phyloP scores from a whole-genome alignment of 2,113 vertebrate species.

The Amphiprion ocellaris region DNA sequence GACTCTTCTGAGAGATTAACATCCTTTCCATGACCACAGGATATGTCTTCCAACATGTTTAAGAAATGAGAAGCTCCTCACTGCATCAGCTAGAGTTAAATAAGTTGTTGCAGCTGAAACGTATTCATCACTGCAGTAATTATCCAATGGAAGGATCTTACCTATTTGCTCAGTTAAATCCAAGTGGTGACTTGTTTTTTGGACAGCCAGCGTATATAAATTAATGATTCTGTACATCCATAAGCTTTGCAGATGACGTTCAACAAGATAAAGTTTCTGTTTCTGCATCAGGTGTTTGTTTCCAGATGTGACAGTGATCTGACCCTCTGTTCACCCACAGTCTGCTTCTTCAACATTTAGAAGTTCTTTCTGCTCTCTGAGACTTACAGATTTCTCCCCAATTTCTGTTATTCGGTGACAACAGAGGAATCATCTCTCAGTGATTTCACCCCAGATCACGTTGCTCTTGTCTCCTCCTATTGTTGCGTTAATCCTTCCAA shows the following conservation, averaged over 20 bases:
- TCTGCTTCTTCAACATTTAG: conserved; percentile 49
- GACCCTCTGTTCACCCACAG: conserved; percentile 24
- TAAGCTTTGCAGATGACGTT: conserved; percentile 19
- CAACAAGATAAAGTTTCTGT: conserved; percentile 27
- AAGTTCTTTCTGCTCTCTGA: conserved; percentile 10
- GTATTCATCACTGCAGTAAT: too few relatives aligned
- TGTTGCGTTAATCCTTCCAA: conserved; percentile 43
- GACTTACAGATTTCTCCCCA: conserved; percentile 29
- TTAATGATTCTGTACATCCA: background rate
- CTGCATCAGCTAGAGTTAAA: too few relatives aligned
- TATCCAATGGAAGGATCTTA: too few relatives aligned
- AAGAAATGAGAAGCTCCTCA: too few relatives aligned
- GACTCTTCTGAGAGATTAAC: too few relatives aligned
- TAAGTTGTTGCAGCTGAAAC: too few relatives aligned
- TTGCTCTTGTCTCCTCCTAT: conserved; percentile 36
- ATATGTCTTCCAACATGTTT: too few relatives aligned
- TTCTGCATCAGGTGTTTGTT: background rate
- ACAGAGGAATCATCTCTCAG: conserved; percentile 45
- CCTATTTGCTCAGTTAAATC: too few relatives aligned
- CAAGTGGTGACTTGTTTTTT: too few relatives aligned
- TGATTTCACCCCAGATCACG: conserved; percentile 53
- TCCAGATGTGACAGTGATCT: conserved; percentile 44
- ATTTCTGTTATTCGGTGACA: conserved; percentile 39
- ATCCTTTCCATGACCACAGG: too few relatives aligned
- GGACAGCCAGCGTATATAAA: background rate